phyloP scores from a whole-genome alignment of 1,140 invertebrate species.

The Octopus sinensis region DNA sequence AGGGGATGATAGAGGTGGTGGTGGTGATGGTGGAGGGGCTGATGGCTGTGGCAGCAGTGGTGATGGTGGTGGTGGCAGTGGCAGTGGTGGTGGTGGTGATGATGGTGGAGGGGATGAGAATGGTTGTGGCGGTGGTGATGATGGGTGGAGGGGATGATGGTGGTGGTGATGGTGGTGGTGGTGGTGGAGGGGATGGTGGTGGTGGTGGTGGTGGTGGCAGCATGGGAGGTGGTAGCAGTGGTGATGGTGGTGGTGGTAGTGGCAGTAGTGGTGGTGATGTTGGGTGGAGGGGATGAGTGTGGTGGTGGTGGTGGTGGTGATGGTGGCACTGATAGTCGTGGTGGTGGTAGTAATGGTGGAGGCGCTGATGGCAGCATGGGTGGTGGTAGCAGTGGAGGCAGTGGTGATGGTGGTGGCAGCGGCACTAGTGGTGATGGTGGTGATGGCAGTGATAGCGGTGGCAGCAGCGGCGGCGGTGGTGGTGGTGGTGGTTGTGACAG shows the following conservation, averaged over 20 bases:
- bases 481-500: neutral
- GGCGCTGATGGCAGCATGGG: constrained; percentile 34
- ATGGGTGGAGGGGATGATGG: constrained; percentile 62
- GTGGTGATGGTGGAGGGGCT: too few relatives aligned
- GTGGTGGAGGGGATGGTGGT: constrained; percentile 62
- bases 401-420: neutral
- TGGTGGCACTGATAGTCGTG: too few relatives aligned
- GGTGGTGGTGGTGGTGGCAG: constrained; percentile 70
- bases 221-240: constrained; percentile 60
- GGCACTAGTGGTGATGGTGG: neutral
- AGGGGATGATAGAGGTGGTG: too few relatives aligned
- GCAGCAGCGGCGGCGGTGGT: neutral
- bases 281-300: too few relatives aligned
- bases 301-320: too few relatives aligned
- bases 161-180: constrained; percentile 27
- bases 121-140: too few relatives aligned
- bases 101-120: too few relatives aligned
- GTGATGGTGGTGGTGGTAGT: constrained; percentile 29
- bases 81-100: too few relatives aligned
- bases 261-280: too few relatives aligned
- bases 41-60: constrained; percentile 25
- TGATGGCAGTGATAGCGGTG: neutral
- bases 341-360: too few relatives aligned
- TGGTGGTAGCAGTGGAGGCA: constrained; percentile 21
- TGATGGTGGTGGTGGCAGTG: constrained; percentile 42